A percentile compares a stretch with the other conserved stretches of the same genome.
Conservation (phyloP, 2,113 vertebrate species). For the Lepisosteus osseus region DNA sequence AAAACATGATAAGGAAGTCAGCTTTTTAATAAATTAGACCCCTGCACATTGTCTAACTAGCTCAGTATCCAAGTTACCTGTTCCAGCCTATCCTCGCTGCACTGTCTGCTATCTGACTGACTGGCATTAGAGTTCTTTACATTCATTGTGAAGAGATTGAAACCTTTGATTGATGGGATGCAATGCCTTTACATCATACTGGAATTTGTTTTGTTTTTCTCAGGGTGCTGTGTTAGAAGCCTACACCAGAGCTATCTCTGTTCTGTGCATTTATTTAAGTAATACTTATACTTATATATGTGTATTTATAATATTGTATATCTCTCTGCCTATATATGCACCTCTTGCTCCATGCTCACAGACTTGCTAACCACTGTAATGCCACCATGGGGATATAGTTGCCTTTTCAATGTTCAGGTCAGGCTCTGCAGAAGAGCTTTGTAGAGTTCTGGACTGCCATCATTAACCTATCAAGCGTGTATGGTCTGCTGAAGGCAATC, state of each 20-base stretch:
- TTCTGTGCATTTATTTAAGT: slow-evolving; percentile 68
- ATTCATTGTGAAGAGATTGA: slow-evolving; percentile 42
- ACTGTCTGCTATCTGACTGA: slow-evolving; percentile 48
- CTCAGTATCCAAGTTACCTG: slow-evolving; percentile 41
- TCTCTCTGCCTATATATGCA: slow-evolving; percentile 59
- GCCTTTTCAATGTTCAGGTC: slow-evolving; percentile 55
- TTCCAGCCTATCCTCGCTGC: slow-evolving; percentile 53
- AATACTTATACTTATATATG: slow-evolving; percentile 54
- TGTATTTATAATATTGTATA: slow-evolving; percentile 36
- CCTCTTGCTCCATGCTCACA: slow-evolving; percentile 54
- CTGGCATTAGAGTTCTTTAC: slow-evolving; percentile 44
- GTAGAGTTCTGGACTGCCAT: no score
- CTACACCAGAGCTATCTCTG: slow-evolving; percentile 61
- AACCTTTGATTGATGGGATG: slow-evolving; percentile 58
- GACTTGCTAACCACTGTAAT: slow-evolving; percentile 37
- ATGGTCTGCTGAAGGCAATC: no score
- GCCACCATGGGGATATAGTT: slow-evolving; percentile 54
- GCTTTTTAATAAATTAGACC: slow-evolving; percentile 48
- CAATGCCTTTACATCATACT: slow-evolving; percentile 74
- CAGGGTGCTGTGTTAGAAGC: slow-evolving; percentile 74
- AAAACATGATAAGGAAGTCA: slow-evolving; percentile 29
- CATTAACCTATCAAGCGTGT: no score
- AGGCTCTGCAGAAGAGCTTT: slow-evolving; percentile 52
- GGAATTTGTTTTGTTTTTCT: slow-evolving; percentile 72
- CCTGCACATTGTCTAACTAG: slow-evolving; percentile 30